Base-by-base conservation (phyloP, 2,888 invertebrate species). In the Oscheius sp. region DNA sequence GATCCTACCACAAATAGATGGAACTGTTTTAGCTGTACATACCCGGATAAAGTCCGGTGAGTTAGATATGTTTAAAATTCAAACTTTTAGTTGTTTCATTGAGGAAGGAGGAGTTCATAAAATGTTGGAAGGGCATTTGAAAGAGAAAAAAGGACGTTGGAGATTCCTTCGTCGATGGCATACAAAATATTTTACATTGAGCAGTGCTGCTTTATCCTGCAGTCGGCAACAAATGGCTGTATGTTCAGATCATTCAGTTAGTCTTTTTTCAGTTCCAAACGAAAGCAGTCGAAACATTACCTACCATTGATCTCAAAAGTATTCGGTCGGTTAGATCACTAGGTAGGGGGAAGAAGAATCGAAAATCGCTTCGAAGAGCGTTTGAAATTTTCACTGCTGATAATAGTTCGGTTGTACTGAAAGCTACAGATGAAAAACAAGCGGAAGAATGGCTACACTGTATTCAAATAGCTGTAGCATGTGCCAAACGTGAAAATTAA, bases 391-490 rank as follows among this genome's bases (percentile, higher is more conserved):
- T 95, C 89, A 95, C 95, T 0, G 87, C 88, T 24, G 87, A 88
- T 67, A 93, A 94, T 87, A 93, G 93, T 87, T 93, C 93, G 9
- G 91, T 94, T 78, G 93, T 94, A 83, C 90, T 95, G 79, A 95
- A 95, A 70, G 95, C 95, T 6, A 94, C 93, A 87, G 94, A 94
- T 86, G 93, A 93, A 49, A 93, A 93, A 88, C 93, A 94, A 87
- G 94, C 94, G 0, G 94, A 95, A 88, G 93, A 94, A 87, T 95
- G 95, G 94, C 93, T 94, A 50, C 94, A 95, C 87, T 94, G 93
- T 87, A 90, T 95, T 73, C 94, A 93, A 86, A 93, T 94, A 73
- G 94, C 94, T 3, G 93, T 95, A 12, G 94, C 94, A 0, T 93
- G 94, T 87, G 92, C 92, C 0, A 92, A 92, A 66, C 51, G 75